Evolutionary conservation across 2,797 vertebrate genomes (phyloP), one percentile per base, ranked within the genome.

Genomic region (Leptatherina wallacei): DNA sequence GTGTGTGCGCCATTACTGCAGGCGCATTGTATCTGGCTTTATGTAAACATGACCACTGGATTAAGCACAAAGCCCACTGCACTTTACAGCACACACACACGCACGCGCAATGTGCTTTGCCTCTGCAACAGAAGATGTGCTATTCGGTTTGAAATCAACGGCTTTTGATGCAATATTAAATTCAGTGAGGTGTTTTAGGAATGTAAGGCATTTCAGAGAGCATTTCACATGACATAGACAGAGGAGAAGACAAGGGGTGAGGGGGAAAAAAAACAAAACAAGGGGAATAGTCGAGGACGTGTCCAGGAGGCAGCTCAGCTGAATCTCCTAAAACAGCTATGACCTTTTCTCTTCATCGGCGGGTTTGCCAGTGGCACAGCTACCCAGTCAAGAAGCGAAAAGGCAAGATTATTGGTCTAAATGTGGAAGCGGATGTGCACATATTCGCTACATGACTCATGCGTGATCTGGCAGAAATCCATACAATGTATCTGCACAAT

Each of bases 281-380:
- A 68, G 69, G 35, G n/a, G 60, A 70, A 75, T 54, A 81, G 62
- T 56, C 1, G 52, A 73, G 59, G 74, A 79, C 6, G 30, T 65
- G 77, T 83, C 78, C 80, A 36, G 77, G 59, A 88, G 77, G 86
- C 82, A 71, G 81, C 79, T 89, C 71, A 62, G 77, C 73, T 44
- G 81, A 88, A 83, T 88, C 77, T 85, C 75, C 77, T 49, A 44
- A 81, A 92, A 86, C 75, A 81, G 77, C 80, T 56, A 49, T 86
- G 90, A 93, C 90, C 90, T 93, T 92, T 93, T 75, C 61, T 71
- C 69, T 70, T 78, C 65, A 61, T 83, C 77, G 75, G 81, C 82
- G 73, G 14, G 4, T 82, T 82, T 77, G 85, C 88, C 71, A 51
- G 35, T 55, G 74, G 88, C 82, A 18, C 33, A 36, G 69, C 67